phyloP scores from a whole-genome alignment of 2,888 invertebrate genomes.

The Drosophila paranaensis region DNA sequence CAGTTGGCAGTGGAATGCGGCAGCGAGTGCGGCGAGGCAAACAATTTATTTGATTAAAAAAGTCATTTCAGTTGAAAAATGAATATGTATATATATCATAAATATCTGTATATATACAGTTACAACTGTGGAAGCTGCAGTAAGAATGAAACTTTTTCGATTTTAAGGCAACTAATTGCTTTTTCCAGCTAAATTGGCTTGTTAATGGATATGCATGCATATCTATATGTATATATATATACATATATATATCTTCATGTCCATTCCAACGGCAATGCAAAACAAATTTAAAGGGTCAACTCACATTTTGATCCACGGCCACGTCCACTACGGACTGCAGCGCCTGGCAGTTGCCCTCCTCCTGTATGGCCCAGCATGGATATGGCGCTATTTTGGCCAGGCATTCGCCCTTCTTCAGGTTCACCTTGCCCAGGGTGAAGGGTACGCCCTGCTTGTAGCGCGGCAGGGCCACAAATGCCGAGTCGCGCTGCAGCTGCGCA shows the following conservation, averaged over 20 bases:
- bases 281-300: conserved; percentile 50
- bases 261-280: too few relatives aligned
- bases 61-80: conserved; percentile 38
- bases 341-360: conserved; percentile 89
- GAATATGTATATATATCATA: neutral
- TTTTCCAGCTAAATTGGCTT: conserved; percentile 20
- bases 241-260: neutral
- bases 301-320: conserved; percentile 86
- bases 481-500: conserved; percentile 87
- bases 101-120: too few relatives aligned
- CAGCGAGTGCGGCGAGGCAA: conserved; percentile 26
- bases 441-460: conserved; percentile 88
- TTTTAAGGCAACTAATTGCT: conserved; percentile 49
- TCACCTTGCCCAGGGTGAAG: conserved; percentile 87
- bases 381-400: conserved; percentile 87
- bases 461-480: conserved; percentile 87
- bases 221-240: too few relatives aligned
- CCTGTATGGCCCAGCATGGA: conserved; percentile 89
- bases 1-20: conserved; percentile 38
- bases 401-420: conserved; percentile 86
- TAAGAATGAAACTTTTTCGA: conserved; percentile 19
- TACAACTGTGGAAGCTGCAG: conserved; percentile 1
- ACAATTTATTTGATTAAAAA: conserved; percentile 59
- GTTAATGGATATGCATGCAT: neutral
- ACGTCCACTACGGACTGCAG: conserved; percentile 90